A percentile compares a stretch with the other conserved stretches of the same genome.
These are phyloP conservation scores for Petaurus breviceps DNA, from an alignment of 2,113 vertebrate species.

Conservation along the genomic window DNA sequence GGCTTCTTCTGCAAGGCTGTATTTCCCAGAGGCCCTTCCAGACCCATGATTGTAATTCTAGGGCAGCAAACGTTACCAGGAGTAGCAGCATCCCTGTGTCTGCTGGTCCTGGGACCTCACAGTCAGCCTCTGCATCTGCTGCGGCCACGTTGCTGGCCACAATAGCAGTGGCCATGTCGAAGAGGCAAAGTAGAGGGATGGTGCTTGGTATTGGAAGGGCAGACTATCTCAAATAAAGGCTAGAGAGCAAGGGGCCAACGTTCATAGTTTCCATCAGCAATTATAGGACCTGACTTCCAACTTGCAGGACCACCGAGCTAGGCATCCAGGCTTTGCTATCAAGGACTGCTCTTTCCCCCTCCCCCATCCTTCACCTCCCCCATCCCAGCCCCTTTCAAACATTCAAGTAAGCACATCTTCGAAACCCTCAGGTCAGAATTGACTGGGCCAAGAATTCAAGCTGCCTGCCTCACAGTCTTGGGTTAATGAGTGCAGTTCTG, in stretches of 20 bases:
- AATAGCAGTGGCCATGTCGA: neutral
- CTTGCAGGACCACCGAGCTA: neutral
- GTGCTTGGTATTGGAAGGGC: neutral
- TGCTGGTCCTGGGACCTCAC: neutral
- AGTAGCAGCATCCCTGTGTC: neutral
- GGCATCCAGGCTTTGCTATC: neutral
- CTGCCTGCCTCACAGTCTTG: constrained; percentile 46
- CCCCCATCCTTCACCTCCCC: neutral
- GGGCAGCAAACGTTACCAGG: neutral
- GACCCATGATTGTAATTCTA: neutral
- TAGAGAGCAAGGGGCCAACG: neutral
- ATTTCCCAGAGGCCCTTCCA: neutral
- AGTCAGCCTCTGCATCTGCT: neutral
- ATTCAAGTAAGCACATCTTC: neutral
- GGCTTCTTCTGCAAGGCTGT: neutral
- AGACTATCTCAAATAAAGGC: neutral
- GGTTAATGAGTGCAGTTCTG: neutral
- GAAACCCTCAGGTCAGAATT: neutral
- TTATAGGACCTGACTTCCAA: neutral
- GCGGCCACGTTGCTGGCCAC: neutral
- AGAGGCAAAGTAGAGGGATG: neutral
- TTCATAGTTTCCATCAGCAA: constrained; percentile 1
- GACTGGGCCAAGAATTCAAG: neutral
- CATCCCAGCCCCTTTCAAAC: neutral
- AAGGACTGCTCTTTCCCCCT: neutral